Evolutionary conservation across 2,113 vertebrate genomes (phyloP), one percentile per base, ranked within the genome.

Genomic region (Trichechus manatus): DNA sequence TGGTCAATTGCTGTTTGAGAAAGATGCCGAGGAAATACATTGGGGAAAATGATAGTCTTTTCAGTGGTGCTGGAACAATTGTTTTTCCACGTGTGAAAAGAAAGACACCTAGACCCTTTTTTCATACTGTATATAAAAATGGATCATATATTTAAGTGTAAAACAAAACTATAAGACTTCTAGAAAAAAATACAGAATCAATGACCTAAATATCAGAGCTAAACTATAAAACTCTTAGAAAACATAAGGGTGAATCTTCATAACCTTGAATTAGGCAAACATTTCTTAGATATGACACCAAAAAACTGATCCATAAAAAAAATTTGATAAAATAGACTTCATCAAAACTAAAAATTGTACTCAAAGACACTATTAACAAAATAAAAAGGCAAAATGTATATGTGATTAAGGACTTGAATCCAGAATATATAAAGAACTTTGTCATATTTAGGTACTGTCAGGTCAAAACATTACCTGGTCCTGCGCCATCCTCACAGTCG

Each of bases 391-490:
- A 91, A 88, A 79, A 47, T 31, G 61, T 42, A 66, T 66, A 85
- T 29, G 27, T 31, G 25, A 68, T 56, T 56, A 56, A 56, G 53
- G 11, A 56, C 53, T 56, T 56, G 10, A 56, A 56, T 56, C 53
- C 53, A 70, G 59, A 88, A 53, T 77, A 31, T 87, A 63, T n/a
- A 59, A 42, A 89, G 59, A 95, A 77, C 11, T 92, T 95, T 56
- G 53, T 56, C 10, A 17, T 56, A 2, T 10, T 56, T 56, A 56
- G 53, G 53, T 56, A 17, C 53, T 14, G 8, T 56, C 3, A 56
- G 15, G 53, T 56, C 53, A 17, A 56, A 56, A 56, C 11, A 56
- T 56, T 14, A 11, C 53, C 53, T 56, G 53, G 15, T 10, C 11
- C 2, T 56, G 53, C 53, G 15, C 53, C 53, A 56, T 56, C 53